These are phyloP conservation scores for Clarias laeviceps DNA, from an alignment of 2,797 vertebrate genomes.

Conservation along the genomic window DNA sequence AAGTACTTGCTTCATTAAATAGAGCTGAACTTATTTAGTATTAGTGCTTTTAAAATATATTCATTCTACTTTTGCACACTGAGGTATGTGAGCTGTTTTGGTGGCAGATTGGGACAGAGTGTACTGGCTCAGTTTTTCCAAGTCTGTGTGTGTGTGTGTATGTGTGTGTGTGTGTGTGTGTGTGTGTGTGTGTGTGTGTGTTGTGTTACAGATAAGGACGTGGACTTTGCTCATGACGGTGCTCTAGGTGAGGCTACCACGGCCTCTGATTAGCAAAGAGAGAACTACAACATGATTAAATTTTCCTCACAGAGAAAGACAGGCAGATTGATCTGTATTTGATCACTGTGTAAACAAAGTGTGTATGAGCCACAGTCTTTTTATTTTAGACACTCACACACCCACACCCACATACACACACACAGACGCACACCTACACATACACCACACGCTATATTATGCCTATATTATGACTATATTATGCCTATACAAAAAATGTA, in stretches of 20 bases:
- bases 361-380: conserved; percentile 22
- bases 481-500: background rate
- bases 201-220: conserved; percentile 68
- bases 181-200: conserved; percentile 26
- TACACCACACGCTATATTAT: background rate
- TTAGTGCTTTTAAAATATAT: background rate
- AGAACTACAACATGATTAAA: conserved; percentile 66
- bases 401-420: background rate
- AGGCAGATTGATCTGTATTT: conserved; percentile 54
- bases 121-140: conserved; percentile 14
- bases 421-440: background rate
- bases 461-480: background rate
- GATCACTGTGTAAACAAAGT: conserved; percentile 59
- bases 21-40: background rate
- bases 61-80: background rate
- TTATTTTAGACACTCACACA: background rate
- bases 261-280: conserved; percentile 71
- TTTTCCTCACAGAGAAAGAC: conserved; percentile 63
- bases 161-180: conserved; percentile 15
- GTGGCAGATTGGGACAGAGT: background rate
- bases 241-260: conserved; percentile 74
- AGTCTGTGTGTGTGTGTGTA: conserved; percentile 27
- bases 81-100: background rate
- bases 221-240: conserved; percentile 75
- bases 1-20: background rate